These are phyloP conservation scores for Drosophila pectinifera DNA, from an alignment of 1,140 invertebrate species.

Conservation along the genomic window DNA sequence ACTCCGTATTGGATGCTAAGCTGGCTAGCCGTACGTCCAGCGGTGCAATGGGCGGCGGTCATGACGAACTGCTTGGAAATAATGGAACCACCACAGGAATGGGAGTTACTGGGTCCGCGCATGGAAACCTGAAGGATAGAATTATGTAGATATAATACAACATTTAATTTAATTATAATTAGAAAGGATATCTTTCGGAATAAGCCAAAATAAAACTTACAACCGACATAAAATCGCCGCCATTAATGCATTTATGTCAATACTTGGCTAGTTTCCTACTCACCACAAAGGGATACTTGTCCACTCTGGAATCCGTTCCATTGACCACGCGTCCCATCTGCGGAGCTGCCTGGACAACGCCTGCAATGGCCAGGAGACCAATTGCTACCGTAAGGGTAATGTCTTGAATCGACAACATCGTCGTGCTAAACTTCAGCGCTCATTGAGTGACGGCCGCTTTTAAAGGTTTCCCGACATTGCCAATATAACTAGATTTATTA, in stretches of 20 bases:
- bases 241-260: background rate
- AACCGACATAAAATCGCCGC: background rate
- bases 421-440: conserved; percentile 6
- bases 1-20: conserved; percentile 70
- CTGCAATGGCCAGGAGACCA: conserved; percentile 18
- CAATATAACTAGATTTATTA: conserved; percentile 25
- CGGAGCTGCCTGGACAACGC: conserved; percentile 30
- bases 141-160: background rate
- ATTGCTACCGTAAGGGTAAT: conserved; percentile 9
- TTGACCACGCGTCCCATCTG: conserved; percentile 71
- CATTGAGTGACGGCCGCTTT: conserved; percentile 14
- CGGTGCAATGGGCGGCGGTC: conserved; percentile 87
- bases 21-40: conserved; percentile 44
- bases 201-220: background rate
- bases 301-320: conserved; percentile 65
- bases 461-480: conserved; percentile 35
- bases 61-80: conserved; percentile 86
- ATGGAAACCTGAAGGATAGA: conserved; percentile 58
- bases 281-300: conserved; percentile 76
- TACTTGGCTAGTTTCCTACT: conserved; percentile 2
- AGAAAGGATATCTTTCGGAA: too few species aligned
- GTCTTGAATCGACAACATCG: conserved; percentile 36
- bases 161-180: background rate
- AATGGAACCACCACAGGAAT: conserved; percentile 87
- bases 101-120: conserved; percentile 74